These are phyloP conservation scores for Chelonus insularis DNA, from an alignment of 1,140 invertebrate species.

Conservation along the genomic window DNA sequence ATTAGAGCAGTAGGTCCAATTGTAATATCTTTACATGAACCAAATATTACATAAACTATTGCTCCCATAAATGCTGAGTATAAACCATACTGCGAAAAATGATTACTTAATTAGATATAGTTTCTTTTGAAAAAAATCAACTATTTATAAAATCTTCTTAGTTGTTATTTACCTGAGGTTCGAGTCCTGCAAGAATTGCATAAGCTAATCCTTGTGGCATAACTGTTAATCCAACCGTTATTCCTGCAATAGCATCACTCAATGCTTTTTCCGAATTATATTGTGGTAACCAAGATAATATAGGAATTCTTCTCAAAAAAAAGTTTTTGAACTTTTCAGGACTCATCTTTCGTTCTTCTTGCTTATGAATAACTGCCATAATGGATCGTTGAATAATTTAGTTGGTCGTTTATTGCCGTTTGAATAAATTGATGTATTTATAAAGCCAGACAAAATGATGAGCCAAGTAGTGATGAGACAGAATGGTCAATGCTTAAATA, in stretches of 20 bases:
- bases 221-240: conserved; percentile 85
- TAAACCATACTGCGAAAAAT: conserved; percentile 76
- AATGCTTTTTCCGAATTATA: conserved; percentile 74
- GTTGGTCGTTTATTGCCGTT: neutral
- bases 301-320: conserved; percentile 61
- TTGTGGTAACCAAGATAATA: conserved; percentile 70
- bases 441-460: neutral
- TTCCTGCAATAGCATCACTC: conserved; percentile 78
- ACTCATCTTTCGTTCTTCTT: neutral
- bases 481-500: neutral
- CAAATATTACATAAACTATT: conserved; percentile 87
- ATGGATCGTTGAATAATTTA: too few species aligned
- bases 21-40: conserved; percentile 89
- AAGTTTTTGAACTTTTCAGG: conserved; percentile 32
- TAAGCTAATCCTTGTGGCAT: conserved; percentile 89
- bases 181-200: conserved; percentile 79
- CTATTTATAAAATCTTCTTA: neutral
- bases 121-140: neutral
- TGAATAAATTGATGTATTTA: neutral
- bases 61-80: conserved; percentile 92
- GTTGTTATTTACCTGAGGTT: conserved; percentile 69
- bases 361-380: conserved; percentile 15
- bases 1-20: conserved; percentile 85
- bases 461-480: neutral
- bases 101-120: conserved; percentile 29